A percentile compares a stretch with the other conserved stretches of the same genome.
Conservation (phyloP, 2,888 invertebrate species). For the Oscheius sp. region DNA sequence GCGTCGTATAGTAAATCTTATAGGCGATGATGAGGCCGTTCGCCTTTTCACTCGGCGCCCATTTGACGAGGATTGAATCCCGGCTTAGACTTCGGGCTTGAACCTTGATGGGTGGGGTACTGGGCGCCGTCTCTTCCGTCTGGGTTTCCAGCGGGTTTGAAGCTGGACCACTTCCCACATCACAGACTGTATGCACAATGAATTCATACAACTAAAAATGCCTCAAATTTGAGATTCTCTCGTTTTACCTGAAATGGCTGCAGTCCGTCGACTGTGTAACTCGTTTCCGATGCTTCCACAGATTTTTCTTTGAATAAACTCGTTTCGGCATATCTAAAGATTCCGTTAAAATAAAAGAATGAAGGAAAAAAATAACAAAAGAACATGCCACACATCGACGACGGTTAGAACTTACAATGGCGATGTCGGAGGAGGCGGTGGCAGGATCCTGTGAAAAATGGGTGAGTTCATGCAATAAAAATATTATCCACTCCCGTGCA, state of each 20-base stretch:
- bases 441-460: constrained; percentile 20
- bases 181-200: constrained; percentile 77
- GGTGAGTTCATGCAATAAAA: constrained; percentile 16
- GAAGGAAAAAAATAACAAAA: neutral
- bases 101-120: constrained; percentile 88
- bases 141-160: constrained; percentile 89
- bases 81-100: constrained; percentile 90
- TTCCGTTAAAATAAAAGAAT: neutral
- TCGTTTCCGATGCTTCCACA: constrained; percentile 46
- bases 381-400: neutral
- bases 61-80: constrained; percentile 95
- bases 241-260: constrained; percentile 53
- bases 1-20: constrained; percentile 86
- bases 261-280: constrained; percentile 47
- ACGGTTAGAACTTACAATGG: constrained; percentile 25
- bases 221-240: too few relatives aligned
- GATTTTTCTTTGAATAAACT: constrained; percentile 45
- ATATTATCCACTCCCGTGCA: neutral
- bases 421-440: constrained; percentile 24
- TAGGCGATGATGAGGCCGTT: constrained; percentile 86
- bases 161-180: constrained; percentile 88
- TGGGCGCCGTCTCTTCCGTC: constrained; percentile 84
- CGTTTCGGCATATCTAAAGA: constrained; percentile 52
- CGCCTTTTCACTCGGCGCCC: constrained; percentile 96
- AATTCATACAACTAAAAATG: constrained; percentile 69